A percentile compares a stretch with the other conserved stretches of the same genome.
Conservation (phyloP, 2,888 invertebrate species). For the Syritta pipiens region DNA sequence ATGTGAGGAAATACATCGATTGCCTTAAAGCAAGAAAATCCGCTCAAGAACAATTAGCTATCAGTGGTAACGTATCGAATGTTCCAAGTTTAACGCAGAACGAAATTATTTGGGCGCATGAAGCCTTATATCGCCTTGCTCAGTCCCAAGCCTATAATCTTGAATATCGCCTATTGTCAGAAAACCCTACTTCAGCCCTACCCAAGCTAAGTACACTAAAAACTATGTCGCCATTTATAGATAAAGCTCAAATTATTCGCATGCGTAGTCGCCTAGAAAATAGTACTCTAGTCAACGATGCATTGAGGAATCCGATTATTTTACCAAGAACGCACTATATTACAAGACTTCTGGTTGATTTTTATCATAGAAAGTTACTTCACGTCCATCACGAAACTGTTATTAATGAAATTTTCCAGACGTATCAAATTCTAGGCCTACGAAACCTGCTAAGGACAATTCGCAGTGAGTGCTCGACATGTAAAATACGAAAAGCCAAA, state of each 20-base stretch:
- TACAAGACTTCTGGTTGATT: no score
- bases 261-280: conserved; percentile 59
- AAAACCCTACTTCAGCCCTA: conserved; percentile 8
- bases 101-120: conserved; percentile 14
- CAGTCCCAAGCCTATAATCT: conserved; percentile 16
- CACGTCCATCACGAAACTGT: background rate
- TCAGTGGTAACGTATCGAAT: background rate
- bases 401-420: background rate
- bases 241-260: conserved; percentile 32
- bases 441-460: background rate
- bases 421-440: background rate
- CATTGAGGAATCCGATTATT: conserved; percentile 50
- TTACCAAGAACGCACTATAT: background rate
- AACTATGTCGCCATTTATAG: conserved; percentile 52
- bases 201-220: conserved; percentile 24
- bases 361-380: no score
- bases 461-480: background rate
- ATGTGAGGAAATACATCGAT: conserved; percentile 9
- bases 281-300: conserved; percentile 22
- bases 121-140: conserved; percentile 28
- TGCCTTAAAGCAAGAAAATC: conserved; percentile 9
- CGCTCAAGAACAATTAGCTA: background rate
- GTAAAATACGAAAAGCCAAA: background rate
- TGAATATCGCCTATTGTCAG: conserved; percentile 16
- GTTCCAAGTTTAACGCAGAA: conserved; percentile 2